A percentile compares a stretch with the other conserved stretches of the same genome.
phyloP scores from a whole-genome alignment of 2,797 vertebrate genomes.

The Borostomias antarcticus region DNA sequence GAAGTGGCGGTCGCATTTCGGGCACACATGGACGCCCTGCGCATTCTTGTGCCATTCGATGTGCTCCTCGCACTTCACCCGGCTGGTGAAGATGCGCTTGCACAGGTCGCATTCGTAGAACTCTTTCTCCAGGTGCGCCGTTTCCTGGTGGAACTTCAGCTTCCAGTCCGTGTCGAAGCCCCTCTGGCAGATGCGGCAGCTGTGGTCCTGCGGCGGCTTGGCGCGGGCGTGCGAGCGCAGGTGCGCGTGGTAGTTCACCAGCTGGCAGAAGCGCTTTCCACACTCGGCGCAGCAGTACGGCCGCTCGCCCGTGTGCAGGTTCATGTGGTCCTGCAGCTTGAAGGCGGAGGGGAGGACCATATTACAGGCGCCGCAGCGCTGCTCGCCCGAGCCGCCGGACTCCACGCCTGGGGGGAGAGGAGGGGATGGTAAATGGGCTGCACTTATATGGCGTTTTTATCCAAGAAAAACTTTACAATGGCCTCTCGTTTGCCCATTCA shows the following conservation, averaged over 20 bases:
- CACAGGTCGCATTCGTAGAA: conserved; percentile 83
- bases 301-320: conserved; percentile 73
- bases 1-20: conserved; percentile 67
- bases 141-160: conserved; percentile 64
- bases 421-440: not conserved
- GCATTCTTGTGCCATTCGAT: conserved; percentile 58
- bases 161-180: conserved; percentile 47
- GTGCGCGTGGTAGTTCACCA: conserved; percentile 73
- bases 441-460: too few relatives aligned
- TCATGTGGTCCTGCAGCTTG: conserved; percentile 78
- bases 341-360: conserved; percentile 67
- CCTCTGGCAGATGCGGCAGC: conserved; percentile 68
- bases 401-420: conserved; percentile 19
- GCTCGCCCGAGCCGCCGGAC: conserved; percentile 35
- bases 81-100: conserved; percentile 72
- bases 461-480: too few relatives aligned
- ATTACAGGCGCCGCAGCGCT: conserved; percentile 68
- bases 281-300: conserved; percentile 79
- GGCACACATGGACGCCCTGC: conserved; percentile 48
- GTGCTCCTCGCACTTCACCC: conserved; percentile 65
- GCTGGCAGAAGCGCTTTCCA: conserved; percentile 79
- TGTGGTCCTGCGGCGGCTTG: conserved; percentile 20
- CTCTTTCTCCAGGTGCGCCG: conserved; percentile 66
- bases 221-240: conserved; percentile 70
- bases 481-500: too few relatives aligned